Base-by-base conservation (phyloP, 2,888 invertebrate genomes). In the Anoncus sp. region DNA sequence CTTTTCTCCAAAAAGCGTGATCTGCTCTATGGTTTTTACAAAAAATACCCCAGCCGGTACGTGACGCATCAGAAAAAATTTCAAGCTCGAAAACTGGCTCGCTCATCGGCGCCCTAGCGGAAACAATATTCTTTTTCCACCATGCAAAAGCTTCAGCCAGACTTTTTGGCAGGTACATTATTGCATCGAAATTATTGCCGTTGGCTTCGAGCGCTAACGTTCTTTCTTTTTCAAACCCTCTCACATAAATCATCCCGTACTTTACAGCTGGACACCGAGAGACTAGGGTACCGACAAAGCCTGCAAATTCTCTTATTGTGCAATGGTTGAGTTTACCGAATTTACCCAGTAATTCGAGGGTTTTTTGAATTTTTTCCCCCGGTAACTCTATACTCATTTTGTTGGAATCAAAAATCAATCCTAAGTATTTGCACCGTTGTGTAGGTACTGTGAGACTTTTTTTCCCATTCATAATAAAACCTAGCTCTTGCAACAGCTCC, bases 11-110 rank as follows among this genome's bases (percentile, higher is more conserved):
- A 27, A 73, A 74, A 0, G 77, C 81, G 63, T 69, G 47, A 16
- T 49, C 53, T n/a, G n/a, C n/a, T 31, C 27, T 43, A 14, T 60
- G 31, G 9, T n/a, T 22, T 10, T 55, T 49, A 31, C 70, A 77
- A 12, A 62, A 40, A 10, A 57, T 71, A 9, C 75, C 77, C 74
- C 81, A 81, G 9, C 77, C 75, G 12, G 79, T 57, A 16, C 59
- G 49, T 10, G 75, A 81, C 0, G 81, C 65, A n/a, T 75, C 77
- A 12, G 77, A 75, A 38, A 77, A 81, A 63, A 81, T 75, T 38
- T 77, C 67, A 4, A 66, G 14, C n/a, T 65, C 35, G 59, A 59
- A 71, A 45, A 9, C 35, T 9, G 27, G 45, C 18, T 57, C 18
- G 14, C 24, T 35, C 10, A 80, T 59, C 12, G 77, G 51, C 16